Conservation (phyloP, 2,888 invertebrate species). For the Palloptera scutellata region DNA sequence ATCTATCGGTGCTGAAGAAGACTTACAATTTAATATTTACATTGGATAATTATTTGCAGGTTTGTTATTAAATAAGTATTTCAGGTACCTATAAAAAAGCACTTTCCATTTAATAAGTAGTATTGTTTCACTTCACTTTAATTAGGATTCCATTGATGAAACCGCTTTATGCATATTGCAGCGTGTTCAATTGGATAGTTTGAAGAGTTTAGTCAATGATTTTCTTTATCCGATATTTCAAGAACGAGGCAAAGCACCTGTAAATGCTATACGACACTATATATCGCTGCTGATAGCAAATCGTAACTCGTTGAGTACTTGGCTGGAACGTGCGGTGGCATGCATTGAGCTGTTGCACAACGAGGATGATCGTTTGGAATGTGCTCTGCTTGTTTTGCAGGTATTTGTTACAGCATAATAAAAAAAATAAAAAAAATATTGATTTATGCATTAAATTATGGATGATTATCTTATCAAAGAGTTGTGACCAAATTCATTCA, state of each 20-base stretch:
- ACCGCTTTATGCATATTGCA: conserved; percentile 60
- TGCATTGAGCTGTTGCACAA: conserved; percentile 60
- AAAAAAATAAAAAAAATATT: too few species aligned
- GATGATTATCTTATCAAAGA: too few species aligned
- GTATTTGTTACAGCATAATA: conserved; percentile 35
- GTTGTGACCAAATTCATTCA: too few species aligned
- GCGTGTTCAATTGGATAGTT: conserved; percentile 57
- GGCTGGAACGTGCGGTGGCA: conserved; percentile 59
- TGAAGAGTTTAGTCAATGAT: conserved; percentile 58
- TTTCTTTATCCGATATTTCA: conserved; percentile 62
- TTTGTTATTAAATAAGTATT: too few species aligned
- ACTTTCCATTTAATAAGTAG: too few species aligned
- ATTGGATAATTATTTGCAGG: conserved; percentile 59
- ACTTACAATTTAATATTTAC: conserved; percentile 60
- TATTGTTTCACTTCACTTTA: conserved; percentile 29
- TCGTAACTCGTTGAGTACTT: conserved; percentile 54
- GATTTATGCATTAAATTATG: too few species aligned
- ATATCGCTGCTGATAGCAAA: conserved; percentile 56
- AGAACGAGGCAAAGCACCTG: conserved; percentile 57
- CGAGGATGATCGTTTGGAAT: conserved; percentile 60
- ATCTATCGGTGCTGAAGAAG: conserved; percentile 58
- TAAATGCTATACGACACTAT: conserved; percentile 56
- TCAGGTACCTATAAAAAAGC: too few species aligned
- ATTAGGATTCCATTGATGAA: conserved; percentile 60
- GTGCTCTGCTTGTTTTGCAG: conserved; percentile 57